A percentile compares a stretch with the other conserved stretches of the same genome.
phyloP scores from a whole-genome alignment of 2,888 invertebrate species.

The Drosophila sordidapex region DNA sequence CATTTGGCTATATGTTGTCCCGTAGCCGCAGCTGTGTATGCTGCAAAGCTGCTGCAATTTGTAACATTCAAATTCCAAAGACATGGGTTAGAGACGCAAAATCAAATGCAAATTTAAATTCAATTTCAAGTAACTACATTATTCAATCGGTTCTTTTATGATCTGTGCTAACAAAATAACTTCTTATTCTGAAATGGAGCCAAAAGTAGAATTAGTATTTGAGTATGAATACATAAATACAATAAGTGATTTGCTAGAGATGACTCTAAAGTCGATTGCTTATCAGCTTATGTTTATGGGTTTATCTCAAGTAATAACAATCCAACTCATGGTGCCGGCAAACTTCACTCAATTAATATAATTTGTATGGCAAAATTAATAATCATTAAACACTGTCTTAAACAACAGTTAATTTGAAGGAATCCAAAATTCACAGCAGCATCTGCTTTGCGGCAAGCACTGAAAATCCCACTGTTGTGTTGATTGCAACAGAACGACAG shows the following conservation, averaged over 20 bases:
- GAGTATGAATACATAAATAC: not conserved
- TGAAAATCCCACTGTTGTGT: slow-evolving; percentile 9
- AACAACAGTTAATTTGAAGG: not conserved
- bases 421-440: not conserved
- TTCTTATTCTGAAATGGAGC: not conserved
- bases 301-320: not conserved
- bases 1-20: slow-evolving; percentile 6
- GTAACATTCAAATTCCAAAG: slow-evolving; percentile 29
- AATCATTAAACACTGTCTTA: too few relatives aligned
- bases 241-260: not conserved
- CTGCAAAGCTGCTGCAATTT: slow-evolving; percentile 66
- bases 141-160: not conserved
- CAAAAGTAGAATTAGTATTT: not conserved
- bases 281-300: not conserved
- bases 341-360: not conserved
- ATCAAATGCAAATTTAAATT: not conserved
- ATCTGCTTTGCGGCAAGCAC: not conserved
- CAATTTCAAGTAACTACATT: not conserved
- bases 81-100: slow-evolving; percentile 17
- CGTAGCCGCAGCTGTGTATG: slow-evolving; percentile 64
- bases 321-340: not conserved
- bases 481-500: slow-evolving; percentile 8
- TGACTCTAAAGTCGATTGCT: not conserved
- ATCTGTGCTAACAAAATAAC: not conserved
- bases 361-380: not conserved